phyloP scores from a whole-genome alignment of 2,797 vertebrate species.

The Chaetodon trifasciatus region DNA sequence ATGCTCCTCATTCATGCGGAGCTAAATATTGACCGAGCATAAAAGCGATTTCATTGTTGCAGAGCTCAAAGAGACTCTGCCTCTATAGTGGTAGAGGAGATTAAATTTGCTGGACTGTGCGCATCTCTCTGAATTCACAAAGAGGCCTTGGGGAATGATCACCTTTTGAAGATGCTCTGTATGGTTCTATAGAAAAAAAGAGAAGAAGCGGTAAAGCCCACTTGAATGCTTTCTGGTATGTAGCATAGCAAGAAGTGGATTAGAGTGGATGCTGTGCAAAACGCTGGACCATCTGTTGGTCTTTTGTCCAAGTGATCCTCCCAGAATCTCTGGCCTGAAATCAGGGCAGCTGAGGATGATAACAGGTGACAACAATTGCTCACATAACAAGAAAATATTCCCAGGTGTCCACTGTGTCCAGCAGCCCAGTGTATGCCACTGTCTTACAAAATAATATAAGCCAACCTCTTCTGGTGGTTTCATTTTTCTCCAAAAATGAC shows the following conservation, averaged over 20 bases:
- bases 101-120: constrained; percentile 45
- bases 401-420: background rate
- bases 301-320: constrained; percentile 18
- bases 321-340: constrained; percentile 4
- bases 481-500: background rate
- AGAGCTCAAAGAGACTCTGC: constrained; percentile 30
- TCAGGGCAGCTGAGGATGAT: background rate
- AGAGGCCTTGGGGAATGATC: constrained; percentile 30
- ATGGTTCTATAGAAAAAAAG: constrained; percentile 28
- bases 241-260: constrained; percentile 5
- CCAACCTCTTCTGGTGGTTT: background rate
- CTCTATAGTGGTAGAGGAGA: constrained; percentile 31
- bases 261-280: background rate
- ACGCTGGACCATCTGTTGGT: constrained; percentile 20
- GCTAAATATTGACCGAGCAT: constrained; percentile 41
- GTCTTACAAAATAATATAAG: background rate
- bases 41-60: constrained; percentile 35
- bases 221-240: background rate
- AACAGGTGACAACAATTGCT: background rate
- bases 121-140: constrained; percentile 45
- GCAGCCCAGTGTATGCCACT: background rate
- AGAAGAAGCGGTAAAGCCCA: background rate
- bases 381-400: background rate
- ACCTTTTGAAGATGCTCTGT: constrained; percentile 9
- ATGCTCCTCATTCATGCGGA: constrained; percentile 23